Conservation (phyloP, 2,888 invertebrate genomes). For the Stenodera caucasica region DNA sequence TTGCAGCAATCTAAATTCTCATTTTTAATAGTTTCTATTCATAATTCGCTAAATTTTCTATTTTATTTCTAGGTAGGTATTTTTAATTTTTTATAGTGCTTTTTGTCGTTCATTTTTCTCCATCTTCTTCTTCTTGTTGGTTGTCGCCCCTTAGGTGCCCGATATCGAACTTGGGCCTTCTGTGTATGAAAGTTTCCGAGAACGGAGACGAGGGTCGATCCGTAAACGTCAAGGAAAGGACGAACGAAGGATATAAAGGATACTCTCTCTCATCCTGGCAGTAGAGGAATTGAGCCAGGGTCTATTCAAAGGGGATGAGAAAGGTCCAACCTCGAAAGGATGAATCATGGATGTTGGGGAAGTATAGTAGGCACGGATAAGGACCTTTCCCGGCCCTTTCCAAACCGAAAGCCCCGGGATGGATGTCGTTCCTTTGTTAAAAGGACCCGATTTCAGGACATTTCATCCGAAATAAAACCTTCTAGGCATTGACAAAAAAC, state of each 20-base stretch:
- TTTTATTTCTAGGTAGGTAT: no score
- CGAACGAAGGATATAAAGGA: constrained; percentile 33
- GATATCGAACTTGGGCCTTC: constrained; percentile 22
- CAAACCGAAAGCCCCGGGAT: constrained; percentile 20
- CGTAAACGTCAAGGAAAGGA: constrained; percentile 27
- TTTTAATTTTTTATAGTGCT: no score
- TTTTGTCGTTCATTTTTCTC: background rate
- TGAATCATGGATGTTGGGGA: constrained; percentile 53
- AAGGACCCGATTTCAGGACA: constrained; percentile 30
- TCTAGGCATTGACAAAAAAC: constrained; percentile 9
- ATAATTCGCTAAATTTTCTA: no score
- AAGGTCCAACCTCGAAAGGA: constrained; percentile 52
- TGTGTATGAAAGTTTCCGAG: constrained; percentile 27
- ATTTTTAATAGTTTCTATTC: constrained; percentile 36
- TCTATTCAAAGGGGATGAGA: constrained; percentile 45
- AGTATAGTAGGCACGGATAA: constrained; percentile 47
- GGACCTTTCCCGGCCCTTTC: constrained; percentile 45
- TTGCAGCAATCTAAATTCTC: constrained; percentile 34
- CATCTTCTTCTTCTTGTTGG: background rate
- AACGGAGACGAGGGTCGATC: constrained; percentile 24
- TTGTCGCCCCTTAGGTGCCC: background rate
- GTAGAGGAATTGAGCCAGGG: constrained; percentile 33
- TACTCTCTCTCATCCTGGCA: constrained; percentile 32
- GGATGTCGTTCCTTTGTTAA: constrained; percentile 31
- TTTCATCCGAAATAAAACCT: constrained; percentile 25